Conservation (phyloP, 2,888 invertebrate genomes). For the Limnephilus rhombicus region DNA sequence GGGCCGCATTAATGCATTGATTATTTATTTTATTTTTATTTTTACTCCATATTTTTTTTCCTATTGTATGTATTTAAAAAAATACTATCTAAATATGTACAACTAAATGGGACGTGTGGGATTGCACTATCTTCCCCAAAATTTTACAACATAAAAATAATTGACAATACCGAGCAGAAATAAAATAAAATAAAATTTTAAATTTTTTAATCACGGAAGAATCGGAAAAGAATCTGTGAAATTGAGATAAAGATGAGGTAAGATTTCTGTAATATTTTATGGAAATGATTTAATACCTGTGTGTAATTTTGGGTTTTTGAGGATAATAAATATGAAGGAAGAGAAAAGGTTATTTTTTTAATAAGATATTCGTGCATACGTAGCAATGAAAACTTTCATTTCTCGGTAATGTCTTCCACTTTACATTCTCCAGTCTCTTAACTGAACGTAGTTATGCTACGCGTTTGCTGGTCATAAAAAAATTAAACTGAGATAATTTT, state of each 20-base stretch:
- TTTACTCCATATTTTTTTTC: too few relatives aligned
- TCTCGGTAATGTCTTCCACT: background rate
- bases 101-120: too few relatives aligned
- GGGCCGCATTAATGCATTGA: too few relatives aligned
- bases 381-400: background rate
- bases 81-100: too few relatives aligned
- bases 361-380: background rate
- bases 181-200: too few relatives aligned
- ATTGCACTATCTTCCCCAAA: too few relatives aligned
- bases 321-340: background rate
- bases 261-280: background rate
- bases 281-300: background rate
- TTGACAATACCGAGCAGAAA: too few relatives aligned
- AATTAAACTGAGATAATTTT: too few relatives aligned
- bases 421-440: background rate
- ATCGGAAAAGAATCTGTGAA: background rate
- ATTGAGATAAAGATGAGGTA: background rate
- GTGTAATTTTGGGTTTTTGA: background rate
- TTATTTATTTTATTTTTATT: too few relatives aligned
- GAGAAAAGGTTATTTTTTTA: background rate
- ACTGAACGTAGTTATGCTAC: background rate
- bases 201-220: background rate
- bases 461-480: too few relatives aligned
- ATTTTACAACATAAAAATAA: too few relatives aligned
- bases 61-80: too few relatives aligned